Evolutionary conservation across 2,113 vertebrate species (phyloP), one percentile per base, ranked within the genome.

Genomic region (Peromyscus leucopus): DNA sequence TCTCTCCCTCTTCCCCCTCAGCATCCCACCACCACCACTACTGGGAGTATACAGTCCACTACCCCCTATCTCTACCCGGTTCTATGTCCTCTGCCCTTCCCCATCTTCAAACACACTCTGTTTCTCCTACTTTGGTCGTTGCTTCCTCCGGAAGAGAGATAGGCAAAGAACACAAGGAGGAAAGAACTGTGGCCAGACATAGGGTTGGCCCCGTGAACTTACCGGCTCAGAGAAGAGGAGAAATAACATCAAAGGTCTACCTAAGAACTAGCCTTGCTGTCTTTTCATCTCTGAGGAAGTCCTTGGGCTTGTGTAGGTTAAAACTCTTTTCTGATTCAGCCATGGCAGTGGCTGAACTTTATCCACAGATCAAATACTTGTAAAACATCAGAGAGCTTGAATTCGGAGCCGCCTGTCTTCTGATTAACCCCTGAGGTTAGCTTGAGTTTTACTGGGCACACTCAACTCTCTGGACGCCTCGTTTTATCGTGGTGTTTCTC

Each of bases 341-440:
- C 11, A 16, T 74, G 39, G 16, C 71, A 71, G 59, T 72, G 88
- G 42, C 21, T 13, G 48, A 89, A 28, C 63, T 71, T 96, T 94
- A 89, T 87, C 67, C 51, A 42, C 86, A 83, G 76, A 74, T 57
- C 89, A 55, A 91, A 89, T 57, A 36, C 84, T 86, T 97, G 67
- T 95, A 89, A 96, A 96, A 72, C 89, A 94, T 75, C 26, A 46
- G 69, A 75, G 59, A 71, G 80, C 95, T 79, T 46, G 76, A 96
- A 94, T 89, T 89, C 83, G 21, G 17, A 80, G n/a, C 28, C 42
- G 4, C 42, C 31, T 28, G 15, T 63, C 80, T 92, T 97, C 48
- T 91, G 85, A 87, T 86, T 67, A 89, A 95, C 80, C 12, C 55
- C 7, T 28, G 65, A 82, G 17, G 46, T 24, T 94, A 89, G 28